These are phyloP conservation scores for Arenicola marina DNA, from an alignment of 2,888 invertebrate species.

Conservation along the genomic window DNA sequence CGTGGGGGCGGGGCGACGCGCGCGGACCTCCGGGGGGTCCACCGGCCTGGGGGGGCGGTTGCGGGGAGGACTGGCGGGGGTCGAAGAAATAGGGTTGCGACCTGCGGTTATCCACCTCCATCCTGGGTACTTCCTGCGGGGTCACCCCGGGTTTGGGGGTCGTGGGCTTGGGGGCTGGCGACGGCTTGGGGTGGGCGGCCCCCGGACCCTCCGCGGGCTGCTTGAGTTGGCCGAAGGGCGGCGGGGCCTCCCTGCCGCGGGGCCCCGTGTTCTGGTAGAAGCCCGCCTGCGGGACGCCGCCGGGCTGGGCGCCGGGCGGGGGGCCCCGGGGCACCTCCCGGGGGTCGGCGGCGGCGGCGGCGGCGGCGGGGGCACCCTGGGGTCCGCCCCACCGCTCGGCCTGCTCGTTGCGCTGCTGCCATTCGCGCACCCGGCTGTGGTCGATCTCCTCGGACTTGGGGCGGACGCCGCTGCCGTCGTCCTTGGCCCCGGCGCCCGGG, in stretches of 20 bases:
- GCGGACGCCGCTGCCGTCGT: no score
- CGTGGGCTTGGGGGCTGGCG: no score
- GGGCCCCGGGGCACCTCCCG: no score
- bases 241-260: constrained; percentile 40
- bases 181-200: no score
- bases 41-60: not conserved
- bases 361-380: constrained; percentile 43
- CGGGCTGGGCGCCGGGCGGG: no score
- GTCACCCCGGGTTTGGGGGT: no score
- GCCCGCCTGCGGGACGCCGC: no score
- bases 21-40: no score
- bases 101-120: constrained; percentile 38
- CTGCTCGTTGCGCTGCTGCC: constrained; percentile 10
- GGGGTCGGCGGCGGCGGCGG: constrained; percentile 52
- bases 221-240: constrained; percentile 51
- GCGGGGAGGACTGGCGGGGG: constrained; percentile 4
- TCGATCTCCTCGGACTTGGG: constrained; percentile 1
- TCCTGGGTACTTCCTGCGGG: constrained; percentile 40
- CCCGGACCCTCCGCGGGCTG: no score
- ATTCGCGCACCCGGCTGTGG: constrained; percentile 4
- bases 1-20: no score
- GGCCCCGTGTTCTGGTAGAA: constrained; percentile 52
- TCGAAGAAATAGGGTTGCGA: constrained; percentile 44
- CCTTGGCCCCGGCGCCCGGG: no score
- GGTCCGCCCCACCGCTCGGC: constrained; percentile 36